Base-by-base conservation (phyloP, 35 echinoderm and acorn worm genomes). In the Stichopus chloronotus region DNA sequence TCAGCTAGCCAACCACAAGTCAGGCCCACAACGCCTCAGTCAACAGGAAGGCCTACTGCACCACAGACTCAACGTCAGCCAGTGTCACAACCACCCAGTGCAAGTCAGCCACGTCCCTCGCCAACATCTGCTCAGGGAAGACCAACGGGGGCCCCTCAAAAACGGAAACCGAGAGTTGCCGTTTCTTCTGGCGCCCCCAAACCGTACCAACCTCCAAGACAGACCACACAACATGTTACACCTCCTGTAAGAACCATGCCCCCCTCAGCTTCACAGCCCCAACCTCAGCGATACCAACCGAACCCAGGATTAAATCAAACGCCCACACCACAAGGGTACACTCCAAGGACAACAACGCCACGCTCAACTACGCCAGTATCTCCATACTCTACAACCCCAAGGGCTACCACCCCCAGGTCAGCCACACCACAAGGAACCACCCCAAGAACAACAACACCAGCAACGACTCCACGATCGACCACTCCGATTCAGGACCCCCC, bases 251-350 rank as follows among this genome's bases (percentile, higher is more conserved):
- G 87, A 61, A 89, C 59, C 65, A 54, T 19, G 11, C 87, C 87
- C 25, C 87, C 87, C 14, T 30, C 87, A 54, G 87, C 87, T 72
- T 89, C 86, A 88, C 86, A 88, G 55, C 84, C 84, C n/a, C 84
- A 30, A 53, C 84, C 84, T 30, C 20, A 16, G 58, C 12, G 3
- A 55, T 57, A 19, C 13, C 53, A 87, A 52, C 86, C 80, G 52
- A 21, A 30, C 80, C 11, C 80, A 83, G 30, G 30, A 43, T 43
- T 43, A 43, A 43, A 43, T 43, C 30, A 43, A 43, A 53, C 80
- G 52, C 43, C 80, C 4, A 57, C 80, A 52, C 55, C 16, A 83
- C 30, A 43, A 43, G 30, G 30, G 30, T 43, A 43, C 3, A 53
- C 9, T 53, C 80, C n/a, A 13, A 9, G n/a, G 7, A 79, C 80